Evolutionary conservation across 64 coral and sea anemone genomes (phyloP).

Genomic region (Acropora yongei): DNA sequence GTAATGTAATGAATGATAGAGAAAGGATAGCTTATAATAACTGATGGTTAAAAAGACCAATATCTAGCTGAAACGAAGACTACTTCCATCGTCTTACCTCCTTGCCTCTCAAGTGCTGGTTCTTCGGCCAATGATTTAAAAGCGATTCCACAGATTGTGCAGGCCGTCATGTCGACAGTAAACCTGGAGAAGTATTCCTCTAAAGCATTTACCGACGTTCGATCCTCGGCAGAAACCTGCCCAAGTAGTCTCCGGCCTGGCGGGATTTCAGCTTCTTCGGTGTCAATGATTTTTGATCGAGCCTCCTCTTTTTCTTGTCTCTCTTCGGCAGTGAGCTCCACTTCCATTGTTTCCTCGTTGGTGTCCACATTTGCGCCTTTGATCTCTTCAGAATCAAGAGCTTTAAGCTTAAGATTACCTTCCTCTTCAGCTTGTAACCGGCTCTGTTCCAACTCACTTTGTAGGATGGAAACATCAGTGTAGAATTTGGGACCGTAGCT

Average conservation of each 20-base stretch:
- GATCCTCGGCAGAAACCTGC: background rate
- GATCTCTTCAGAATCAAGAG: background rate
- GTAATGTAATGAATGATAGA: no score
- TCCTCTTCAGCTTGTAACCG: background rate
- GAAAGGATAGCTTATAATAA: no score
- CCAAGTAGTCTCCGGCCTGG: background rate
- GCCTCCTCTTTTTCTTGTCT: background rate
- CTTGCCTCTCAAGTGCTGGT: background rate
- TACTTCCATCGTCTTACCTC: background rate
- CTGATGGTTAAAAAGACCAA: no score
- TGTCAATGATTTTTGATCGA: slow-evolving; percentile 31
- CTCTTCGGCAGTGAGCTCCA: background rate
- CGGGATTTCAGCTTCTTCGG: background rate
- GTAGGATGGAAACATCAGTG: background rate
- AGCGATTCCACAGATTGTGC: slow-evolving; percentile 52
- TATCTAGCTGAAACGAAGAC: background rate
- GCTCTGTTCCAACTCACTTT: background rate
- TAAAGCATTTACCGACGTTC: background rate
- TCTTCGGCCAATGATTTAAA: slow-evolving; percentile 5
- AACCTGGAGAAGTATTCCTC: slow-evolving; percentile 39
- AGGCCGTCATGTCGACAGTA: slow-evolving; percentile 46
- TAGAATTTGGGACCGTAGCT: background rate
- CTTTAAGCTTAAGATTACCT: background rate
- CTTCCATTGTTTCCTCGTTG: slow-evolving; percentile 12
- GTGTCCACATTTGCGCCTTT: background rate